Evolutionary conservation across 2,888 invertebrate species (phyloP).

Genomic region (Eutolmus rufibarbis): DNA sequence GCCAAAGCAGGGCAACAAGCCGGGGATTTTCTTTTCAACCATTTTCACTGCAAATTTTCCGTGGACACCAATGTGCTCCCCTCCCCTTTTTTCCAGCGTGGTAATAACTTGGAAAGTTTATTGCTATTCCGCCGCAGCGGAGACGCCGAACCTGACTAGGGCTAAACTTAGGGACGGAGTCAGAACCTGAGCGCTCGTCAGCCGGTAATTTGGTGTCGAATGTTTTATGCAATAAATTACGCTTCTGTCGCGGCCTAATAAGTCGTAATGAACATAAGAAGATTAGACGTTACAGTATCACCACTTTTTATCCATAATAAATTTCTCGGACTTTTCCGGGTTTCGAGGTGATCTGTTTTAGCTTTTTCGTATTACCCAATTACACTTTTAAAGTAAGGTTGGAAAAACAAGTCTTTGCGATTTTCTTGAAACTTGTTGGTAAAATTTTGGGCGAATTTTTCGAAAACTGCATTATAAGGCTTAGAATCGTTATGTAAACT

Average conservation of each 20-base stretch:
- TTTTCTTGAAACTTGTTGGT: too few species aligned
- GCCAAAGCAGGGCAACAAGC: background rate
- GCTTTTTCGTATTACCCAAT: background rate
- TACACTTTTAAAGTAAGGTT: background rate
- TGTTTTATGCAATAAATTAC: background rate
- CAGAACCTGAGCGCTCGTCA: background rate
- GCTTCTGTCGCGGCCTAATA: background rate
- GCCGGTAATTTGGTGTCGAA: background rate
- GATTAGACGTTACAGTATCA: background rate
- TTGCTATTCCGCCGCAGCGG: background rate
- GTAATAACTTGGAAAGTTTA: background rate
- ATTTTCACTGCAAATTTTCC: background rate
- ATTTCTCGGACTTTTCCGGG: background rate
- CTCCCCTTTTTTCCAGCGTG: background rate
- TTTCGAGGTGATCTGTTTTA: background rate
- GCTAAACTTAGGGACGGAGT: background rate
- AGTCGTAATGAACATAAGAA: background rate
- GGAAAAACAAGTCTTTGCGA: background rate
- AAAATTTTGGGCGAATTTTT: too few species aligned
- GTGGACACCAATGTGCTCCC: background rate
- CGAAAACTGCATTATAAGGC: too few species aligned
- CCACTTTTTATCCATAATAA: background rate
- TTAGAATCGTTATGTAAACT: too few species aligned
- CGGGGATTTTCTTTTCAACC: background rate
- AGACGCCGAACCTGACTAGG: background rate